These are phyloP conservation scores for Eulemur rufifrons DNA, from an alignment of 2,113 vertebrate species.

Conservation along the genomic window DNA sequence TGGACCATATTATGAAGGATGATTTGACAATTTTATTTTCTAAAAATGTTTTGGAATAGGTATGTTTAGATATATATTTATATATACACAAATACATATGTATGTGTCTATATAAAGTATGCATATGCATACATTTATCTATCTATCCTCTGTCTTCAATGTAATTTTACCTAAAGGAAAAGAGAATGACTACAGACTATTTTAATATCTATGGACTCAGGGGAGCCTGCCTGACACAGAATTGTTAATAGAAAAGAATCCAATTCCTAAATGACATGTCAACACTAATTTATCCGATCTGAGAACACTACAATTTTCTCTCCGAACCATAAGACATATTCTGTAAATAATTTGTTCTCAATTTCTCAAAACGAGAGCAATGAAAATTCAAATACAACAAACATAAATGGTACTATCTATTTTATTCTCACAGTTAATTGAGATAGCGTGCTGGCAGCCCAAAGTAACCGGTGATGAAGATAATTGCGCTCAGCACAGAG, in stretches of 20 bases:
- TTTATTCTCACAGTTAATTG: neutral
- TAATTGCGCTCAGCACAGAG: neutral
- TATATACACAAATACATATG: neutral
- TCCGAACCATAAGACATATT: slow-evolving; percentile 28
- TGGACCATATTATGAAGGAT: neutral
- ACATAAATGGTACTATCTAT: neutral
- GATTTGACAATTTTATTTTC: slow-evolving; percentile 12
- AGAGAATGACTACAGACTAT: neutral
- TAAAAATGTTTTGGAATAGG: slow-evolving; percentile 12
- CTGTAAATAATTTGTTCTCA: slow-evolving; percentile 54
- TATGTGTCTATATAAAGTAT: neutral
- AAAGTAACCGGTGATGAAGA: neutral
- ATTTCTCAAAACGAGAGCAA: slow-evolving; percentile 46
- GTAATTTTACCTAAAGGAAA: slow-evolving; percentile 15
- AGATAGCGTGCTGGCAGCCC: neutral
- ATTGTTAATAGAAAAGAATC: slow-evolving; percentile 21
- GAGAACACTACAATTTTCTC: slow-evolving; percentile 24
- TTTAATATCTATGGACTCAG: neutral
- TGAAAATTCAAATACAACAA: slow-evolving; percentile 24
- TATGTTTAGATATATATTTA: neutral
- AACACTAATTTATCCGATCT: slow-evolving; percentile 37
- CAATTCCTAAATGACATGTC: slow-evolving; percentile 40
- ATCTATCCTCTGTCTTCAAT: neutral
- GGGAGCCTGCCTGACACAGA: neutral
- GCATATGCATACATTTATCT: neutral